phyloP scores from a whole-genome alignment of 2,797 vertebrate species.

The Graptemys geographica region DNA sequence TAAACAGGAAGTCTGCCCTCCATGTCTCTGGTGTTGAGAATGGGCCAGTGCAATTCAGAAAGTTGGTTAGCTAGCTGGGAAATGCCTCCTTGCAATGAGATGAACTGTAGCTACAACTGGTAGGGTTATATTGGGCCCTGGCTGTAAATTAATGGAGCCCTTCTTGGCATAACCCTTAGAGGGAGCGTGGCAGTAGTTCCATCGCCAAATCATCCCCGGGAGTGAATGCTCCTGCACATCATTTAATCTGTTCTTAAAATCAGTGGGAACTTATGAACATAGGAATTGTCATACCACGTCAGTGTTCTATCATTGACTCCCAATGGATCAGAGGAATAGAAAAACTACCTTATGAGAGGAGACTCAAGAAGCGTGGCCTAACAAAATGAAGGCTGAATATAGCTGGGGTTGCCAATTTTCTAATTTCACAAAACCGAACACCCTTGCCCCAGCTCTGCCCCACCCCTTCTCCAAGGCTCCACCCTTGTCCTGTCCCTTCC shows the following conservation, averaged over 20 bases:
- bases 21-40: background rate
- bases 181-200: too few relatives aligned
- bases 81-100: background rate
- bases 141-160: too few relatives aligned
- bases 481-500: too few relatives aligned
- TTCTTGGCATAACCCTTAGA: too few relatives aligned
- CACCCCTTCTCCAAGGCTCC: too few relatives aligned
- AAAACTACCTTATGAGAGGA: background rate
- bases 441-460: too few relatives aligned
- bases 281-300: background rate
- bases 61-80: background rate
- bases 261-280: background rate
- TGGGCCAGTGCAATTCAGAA: background rate
- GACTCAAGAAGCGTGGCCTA: background rate
- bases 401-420: too few relatives aligned
- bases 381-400: background rate
- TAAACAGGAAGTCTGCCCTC: background rate
- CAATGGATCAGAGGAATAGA: background rate
- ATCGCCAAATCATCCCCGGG: too few relatives aligned
- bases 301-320: background rate
- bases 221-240: too few relatives aligned
- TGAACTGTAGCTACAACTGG: background rate
- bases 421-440: too few relatives aligned
- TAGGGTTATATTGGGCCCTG: background rate
- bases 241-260: background rate